Evolutionary conservation across 2,888 invertebrate genomes (phyloP).

Genomic region (Patella caerulea): DNA sequence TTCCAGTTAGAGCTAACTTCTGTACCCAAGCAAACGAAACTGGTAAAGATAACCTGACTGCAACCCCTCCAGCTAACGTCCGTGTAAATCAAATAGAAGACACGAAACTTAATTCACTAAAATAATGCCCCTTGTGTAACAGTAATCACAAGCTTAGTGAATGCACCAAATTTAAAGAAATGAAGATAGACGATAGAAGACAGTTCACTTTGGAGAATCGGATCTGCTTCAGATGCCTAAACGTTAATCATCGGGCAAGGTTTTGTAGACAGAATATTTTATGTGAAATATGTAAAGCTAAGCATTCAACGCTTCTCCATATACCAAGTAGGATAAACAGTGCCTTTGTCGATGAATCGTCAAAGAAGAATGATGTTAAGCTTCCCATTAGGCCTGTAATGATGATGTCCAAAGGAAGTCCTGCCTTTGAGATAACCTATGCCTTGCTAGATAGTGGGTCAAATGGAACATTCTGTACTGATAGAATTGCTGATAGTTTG

Average conservation of each 20-base stretch:
- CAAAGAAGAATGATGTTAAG: neutral
- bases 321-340: neutral
- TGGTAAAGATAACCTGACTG: no score
- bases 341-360: neutral
- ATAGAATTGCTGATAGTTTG: neutral
- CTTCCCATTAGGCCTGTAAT: neutral
- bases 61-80: no score
- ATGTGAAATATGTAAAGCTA: neutral
- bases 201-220: neutral
- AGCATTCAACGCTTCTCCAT: neutral
- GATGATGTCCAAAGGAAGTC: no score
- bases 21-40: no score
- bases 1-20: no score
- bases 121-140: no score
- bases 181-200: neutral
- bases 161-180: no score
- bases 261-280: neutral
- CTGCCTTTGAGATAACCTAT: no score
- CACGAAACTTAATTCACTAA: no score
- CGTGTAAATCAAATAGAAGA: no score
- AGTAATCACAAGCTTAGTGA: no score
- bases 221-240: neutral
- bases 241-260: neutral
- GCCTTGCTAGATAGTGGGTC: no score
- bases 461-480: slow-evolving; percentile 2